Conservation (phyloP, 1,140 invertebrate genomes). For the Dendroctonus ponderosae region DNA sequence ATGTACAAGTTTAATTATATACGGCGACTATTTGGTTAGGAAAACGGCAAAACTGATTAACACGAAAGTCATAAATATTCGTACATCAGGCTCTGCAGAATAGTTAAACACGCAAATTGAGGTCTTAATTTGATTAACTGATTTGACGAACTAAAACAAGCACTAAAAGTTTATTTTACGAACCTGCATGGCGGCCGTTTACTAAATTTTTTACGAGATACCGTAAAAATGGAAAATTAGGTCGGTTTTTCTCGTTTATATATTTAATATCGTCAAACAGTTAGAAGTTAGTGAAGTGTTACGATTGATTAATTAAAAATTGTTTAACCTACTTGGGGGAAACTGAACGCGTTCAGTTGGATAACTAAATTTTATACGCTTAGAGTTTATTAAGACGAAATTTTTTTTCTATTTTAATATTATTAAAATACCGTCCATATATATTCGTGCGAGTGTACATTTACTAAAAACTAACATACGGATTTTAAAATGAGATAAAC, state of each 20-base stretch:
- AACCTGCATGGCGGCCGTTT: conserved; percentile 4
- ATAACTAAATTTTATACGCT: too few species aligned
- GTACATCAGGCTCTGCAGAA: conserved; percentile 14
- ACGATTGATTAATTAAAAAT: too few species aligned
- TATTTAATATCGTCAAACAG: conserved; percentile 5
- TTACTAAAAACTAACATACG: too few species aligned
- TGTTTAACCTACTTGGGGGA: too few species aligned
- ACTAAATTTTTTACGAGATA: conserved; percentile 13
- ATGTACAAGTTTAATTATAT: background rate
- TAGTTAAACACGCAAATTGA: conserved; percentile 20
- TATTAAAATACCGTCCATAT: too few species aligned
- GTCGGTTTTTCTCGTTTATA: background rate
- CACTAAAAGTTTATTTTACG: conserved; percentile 16
- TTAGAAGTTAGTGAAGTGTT: background rate
- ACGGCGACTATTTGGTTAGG: conserved; percentile 11
- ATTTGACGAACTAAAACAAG: conserved; percentile 24
- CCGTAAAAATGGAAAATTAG: conserved; percentile 13
- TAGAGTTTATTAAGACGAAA: too few species aligned
- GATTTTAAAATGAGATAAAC: too few species aligned
- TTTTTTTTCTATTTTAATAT: too few species aligned
- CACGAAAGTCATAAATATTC: conserved; percentile 26
- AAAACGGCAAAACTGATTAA: conserved; percentile 22
- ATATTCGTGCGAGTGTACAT: too few species aligned
- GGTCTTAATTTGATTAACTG: conserved; percentile 26
- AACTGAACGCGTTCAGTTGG: too few species aligned